These are phyloP conservation scores for Glossophaga mutica DNA, from an alignment of 2,797 vertebrate species.

Conservation along the genomic window DNA sequence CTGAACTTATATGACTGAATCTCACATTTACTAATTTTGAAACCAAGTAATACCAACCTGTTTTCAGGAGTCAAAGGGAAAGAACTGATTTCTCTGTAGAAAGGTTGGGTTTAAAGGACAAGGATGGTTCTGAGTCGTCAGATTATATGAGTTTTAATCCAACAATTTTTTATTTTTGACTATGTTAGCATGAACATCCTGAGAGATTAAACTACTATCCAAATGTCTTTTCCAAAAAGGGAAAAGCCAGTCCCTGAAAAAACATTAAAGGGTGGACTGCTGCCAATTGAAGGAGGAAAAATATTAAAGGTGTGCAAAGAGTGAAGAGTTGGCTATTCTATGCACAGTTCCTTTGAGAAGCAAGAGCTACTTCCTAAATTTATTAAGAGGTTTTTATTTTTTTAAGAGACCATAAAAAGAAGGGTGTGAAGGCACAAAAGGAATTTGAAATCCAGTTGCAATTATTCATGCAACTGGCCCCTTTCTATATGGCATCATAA, in stretches of 20 bases:
- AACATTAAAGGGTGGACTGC: background rate
- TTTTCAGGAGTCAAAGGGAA: conserved; percentile 30
- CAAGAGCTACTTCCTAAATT: conserved; percentile 32
- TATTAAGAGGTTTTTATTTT: background rate
- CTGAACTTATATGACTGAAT: conserved; percentile 15
- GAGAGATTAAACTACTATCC: background rate
- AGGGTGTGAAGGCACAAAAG: conserved; percentile 58
- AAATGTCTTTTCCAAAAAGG: background rate
- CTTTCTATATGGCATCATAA: background rate
- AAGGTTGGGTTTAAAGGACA: background rate
- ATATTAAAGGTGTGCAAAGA: background rate
- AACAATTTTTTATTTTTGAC: conserved; percentile 12
- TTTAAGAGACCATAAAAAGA: conserved; percentile 37
- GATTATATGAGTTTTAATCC: background rate
- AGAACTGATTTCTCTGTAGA: background rate
- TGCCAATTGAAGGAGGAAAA: conserved; percentile 11
- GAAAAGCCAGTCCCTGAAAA: background rate
- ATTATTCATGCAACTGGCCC: conserved; percentile 32
- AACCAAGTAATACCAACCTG: background rate
- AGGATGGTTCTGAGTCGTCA: background rate
- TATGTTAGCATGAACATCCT: background rate
- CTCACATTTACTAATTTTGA: conserved; percentile 28
- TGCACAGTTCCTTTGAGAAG: background rate
- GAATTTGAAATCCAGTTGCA: conserved; percentile 51
- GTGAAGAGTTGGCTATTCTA: background rate